Conservation (phyloP, 2,113 vertebrate species). For the Osmerus eperlanus region DNA sequence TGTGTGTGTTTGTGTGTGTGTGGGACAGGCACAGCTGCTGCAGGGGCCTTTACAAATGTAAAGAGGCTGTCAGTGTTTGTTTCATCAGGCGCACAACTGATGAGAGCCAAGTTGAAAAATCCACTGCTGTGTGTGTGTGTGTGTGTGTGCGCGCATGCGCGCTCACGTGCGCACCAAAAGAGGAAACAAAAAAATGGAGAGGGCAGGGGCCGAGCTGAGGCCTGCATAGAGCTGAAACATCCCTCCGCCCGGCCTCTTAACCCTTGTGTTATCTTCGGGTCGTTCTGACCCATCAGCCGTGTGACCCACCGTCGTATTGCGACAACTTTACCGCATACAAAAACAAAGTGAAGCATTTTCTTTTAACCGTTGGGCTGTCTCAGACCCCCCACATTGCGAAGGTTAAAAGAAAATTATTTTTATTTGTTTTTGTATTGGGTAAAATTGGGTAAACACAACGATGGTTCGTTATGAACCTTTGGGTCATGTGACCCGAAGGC, state of each 20-base stretch:
- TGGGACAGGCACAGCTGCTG: conserved; percentile 99
- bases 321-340: no score
- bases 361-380: no score
- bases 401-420: no score
- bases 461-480: no score
- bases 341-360: no score
- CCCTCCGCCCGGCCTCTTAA: conserved; percentile 66
- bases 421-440: no score
- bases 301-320: no score
- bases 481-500: no score
- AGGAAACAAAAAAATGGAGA: conserved; percentile 71
- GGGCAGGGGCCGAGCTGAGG: conserved; percentile 67
- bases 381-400: no score
- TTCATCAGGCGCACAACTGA: conserved; percentile 97
- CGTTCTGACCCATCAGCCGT: no score
- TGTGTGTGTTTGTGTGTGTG: conserved; percentile 48
- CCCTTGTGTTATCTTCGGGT: no score
- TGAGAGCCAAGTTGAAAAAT: conserved; percentile 96
- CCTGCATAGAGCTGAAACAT: conserved; percentile 73
- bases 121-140: conserved; percentile 72
- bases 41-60: conserved; percentile 99
- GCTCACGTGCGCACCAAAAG: conserved; percentile 66
- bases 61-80: conserved; percentile 99
- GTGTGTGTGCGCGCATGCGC: conserved; percentile 50
- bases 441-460: no score